These are phyloP conservation scores for Aurelia aurita DNA, from an alignment of 30 jellyfish, hydroid and myxozoan genomes.

Conservation along the genomic window DNA sequence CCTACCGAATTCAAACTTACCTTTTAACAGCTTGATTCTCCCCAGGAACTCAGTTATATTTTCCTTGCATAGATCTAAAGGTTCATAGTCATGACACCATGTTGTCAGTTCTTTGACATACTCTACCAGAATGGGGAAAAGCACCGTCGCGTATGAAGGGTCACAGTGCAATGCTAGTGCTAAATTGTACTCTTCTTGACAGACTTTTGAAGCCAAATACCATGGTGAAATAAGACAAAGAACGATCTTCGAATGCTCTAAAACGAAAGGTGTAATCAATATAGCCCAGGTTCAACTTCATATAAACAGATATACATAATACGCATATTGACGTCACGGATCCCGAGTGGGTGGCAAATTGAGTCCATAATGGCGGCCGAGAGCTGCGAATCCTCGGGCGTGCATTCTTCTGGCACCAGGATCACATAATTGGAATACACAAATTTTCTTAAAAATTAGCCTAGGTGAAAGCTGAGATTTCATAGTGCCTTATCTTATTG, in stretches of 20 bases:
- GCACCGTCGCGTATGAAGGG: conserved; percentile 58
- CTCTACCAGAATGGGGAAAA: conserved; percentile 67
- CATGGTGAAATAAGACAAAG: conserved; percentile 76
- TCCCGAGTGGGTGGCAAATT: no score
- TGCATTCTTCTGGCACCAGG: no score
- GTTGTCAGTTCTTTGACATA: conserved; percentile 63
- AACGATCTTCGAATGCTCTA: conserved; percentile 74
- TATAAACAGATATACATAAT: background rate
- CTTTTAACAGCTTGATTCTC: conserved; percentile 23
- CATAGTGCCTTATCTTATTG: no score
- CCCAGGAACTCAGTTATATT: conserved; percentile 38
- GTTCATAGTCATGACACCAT: conserved; percentile 79
- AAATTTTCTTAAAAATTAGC: no score
- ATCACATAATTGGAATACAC: no score
- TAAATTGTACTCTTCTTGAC: conserved; percentile 93
- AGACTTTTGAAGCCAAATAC: conserved; percentile 83
- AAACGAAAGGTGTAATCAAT: background rate
- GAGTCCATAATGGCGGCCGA: no score
- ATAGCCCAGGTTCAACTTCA: background rate
- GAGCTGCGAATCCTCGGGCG: no score
- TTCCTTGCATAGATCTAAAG: conserved; percentile 20
- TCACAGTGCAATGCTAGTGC: conserved; percentile 83
- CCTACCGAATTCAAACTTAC: no score
- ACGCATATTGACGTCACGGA: no score
- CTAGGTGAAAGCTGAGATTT: no score